A percentile compares a stretch with the other conserved stretches of the same genome.
phyloP scores from a whole-genome alignment of 2,113 vertebrate genomes.

The Ammodramus savannarum region DNA sequence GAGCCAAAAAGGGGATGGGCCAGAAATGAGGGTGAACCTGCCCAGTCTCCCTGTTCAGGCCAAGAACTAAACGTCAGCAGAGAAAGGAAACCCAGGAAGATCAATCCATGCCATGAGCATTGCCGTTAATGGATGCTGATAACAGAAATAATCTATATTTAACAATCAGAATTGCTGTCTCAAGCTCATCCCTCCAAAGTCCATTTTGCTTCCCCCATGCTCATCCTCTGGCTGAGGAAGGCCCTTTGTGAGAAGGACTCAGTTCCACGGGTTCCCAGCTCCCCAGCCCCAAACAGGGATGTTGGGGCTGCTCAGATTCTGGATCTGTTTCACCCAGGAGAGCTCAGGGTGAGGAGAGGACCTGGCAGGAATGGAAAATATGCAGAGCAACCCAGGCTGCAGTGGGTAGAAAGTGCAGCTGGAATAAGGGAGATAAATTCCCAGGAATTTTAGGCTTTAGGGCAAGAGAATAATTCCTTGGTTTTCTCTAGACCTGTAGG shows the following conservation, averaged over 20 bases:
- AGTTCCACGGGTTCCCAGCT: rapidly evolving
- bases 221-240: not conserved
- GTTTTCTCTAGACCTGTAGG: not conserved
- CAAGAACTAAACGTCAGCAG: not conserved
- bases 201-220: not conserved
- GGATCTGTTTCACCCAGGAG: not conserved
- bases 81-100: not conserved
- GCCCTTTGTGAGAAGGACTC: not conserved
- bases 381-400: not conserved
- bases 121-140: not conserved
- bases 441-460: not conserved
- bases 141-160: not conserved
- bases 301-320: not conserved
- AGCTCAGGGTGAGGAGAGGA: not conserved
- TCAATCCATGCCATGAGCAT: not conserved
- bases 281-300: not conserved
- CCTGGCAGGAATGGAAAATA: not conserved
- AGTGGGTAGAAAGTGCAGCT: not conserved
- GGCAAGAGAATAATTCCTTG: not conserved
- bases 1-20: not conserved
- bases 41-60: not conserved
- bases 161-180: not conserved
- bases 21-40: not conserved
- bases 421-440: not conserved
- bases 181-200: not conserved